Conservation (phyloP, 2,888 invertebrate genomes). For the Plemyria rubiginata region DNA sequence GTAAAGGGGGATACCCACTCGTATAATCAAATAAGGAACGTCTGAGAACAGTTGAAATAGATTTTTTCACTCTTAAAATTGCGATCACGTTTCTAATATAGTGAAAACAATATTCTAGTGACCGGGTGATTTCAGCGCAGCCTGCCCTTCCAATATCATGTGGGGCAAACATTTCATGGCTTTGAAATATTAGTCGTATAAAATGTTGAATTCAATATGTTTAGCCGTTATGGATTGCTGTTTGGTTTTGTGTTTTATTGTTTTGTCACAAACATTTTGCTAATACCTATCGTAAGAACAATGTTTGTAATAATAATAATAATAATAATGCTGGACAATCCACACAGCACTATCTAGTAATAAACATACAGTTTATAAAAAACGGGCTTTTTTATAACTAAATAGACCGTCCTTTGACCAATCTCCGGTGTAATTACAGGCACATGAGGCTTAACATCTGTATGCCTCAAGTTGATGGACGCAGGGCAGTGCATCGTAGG, state of each 20-base stretch:
- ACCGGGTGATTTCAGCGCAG: conserved; percentile 84
- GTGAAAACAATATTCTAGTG: conserved; percentile 86
- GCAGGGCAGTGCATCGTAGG: no score
- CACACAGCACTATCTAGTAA: no score
- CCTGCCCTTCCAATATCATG: conserved; percentile 77
- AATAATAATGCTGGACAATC: no score
- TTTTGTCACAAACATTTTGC: not conserved
- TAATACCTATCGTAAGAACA: no score
- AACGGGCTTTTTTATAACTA: no score
- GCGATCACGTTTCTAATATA: conserved; percentile 86
- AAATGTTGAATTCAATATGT: conserved; percentile 52
- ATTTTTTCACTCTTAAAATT: conserved; percentile 84
- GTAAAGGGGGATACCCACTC: conserved; percentile 73
- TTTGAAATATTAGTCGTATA: conserved; percentile 70
- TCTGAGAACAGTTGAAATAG: conserved; percentile 76
- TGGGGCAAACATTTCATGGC: conserved; percentile 72
- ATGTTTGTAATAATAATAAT: no score
- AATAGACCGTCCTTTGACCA: no score
- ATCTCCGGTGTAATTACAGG: no score
- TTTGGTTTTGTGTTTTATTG: not conserved
- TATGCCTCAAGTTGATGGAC: no score
- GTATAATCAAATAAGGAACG: conserved; percentile 78
- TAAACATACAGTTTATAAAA: no score
- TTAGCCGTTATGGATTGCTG: conserved; percentile 19
- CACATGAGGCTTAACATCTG: no score